Percentiles rank a stretch among this genome's conserved stretches.
Evolutionary conservation across 2,113 vertebrate genomes (phyloP).

Genomic region (Procapra przewalskii): DNA sequence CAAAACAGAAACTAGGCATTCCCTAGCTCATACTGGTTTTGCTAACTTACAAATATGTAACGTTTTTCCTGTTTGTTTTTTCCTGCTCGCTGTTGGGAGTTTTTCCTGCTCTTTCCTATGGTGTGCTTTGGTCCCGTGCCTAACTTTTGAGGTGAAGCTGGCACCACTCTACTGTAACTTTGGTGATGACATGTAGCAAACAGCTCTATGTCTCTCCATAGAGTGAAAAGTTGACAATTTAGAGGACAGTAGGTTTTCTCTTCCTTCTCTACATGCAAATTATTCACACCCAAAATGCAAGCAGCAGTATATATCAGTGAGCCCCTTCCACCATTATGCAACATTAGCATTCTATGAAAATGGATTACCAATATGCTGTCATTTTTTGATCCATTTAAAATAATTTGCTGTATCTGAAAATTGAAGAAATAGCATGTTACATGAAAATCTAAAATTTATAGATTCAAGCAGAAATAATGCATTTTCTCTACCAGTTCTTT

Average conservation of each 20-base stretch:
- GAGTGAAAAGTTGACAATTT: not conserved
- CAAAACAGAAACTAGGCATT: not conserved
- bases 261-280: not conserved
- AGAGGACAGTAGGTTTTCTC: not conserved
- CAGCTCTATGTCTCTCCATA: accelerated
- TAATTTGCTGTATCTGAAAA: not conserved
- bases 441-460: not conserved
- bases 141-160: not conserved
- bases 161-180: not conserved
- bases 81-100: accelerated
- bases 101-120: not conserved
- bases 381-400: not conserved
- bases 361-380: not conserved
- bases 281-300: not conserved
- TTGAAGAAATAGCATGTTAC: not conserved
- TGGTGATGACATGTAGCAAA: not conserved
- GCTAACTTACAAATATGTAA: not conserved
- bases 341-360: not conserved
- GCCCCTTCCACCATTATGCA: not conserved
- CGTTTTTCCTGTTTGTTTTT: too few species aligned
- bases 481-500: not conserved
- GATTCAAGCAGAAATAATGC: not conserved
- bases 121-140: not conserved
- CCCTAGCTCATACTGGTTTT: not conserved
- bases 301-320: not conserved